Base-by-base conservation (phyloP, 2,888 invertebrate genomes). In the Nomada hirtipes region DNA sequence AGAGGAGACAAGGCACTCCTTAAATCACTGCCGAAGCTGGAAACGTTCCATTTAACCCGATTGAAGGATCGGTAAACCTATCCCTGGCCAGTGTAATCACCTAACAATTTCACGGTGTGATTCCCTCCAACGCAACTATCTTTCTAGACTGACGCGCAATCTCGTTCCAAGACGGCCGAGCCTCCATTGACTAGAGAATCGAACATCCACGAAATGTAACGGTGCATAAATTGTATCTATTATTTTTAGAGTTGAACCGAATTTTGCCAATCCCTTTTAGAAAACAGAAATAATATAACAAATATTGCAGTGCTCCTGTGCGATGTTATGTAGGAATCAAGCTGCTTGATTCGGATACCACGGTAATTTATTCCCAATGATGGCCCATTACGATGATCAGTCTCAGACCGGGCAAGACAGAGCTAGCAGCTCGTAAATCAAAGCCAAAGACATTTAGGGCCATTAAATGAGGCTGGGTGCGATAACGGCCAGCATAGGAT, bases 381-480 rank as follows among this genome's bases (percentile, higher is more conserved):
- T 23, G 64, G 57, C 15, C 29, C 53, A 50, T 52, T 59, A 44
- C 64, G 42, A 64, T 57, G 69, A 15, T 29, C 42, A 52, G 9
- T 20, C 15, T 23, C 57, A 26, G n/a, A 2, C 36, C 4, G 13
- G 29, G 2, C 42, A 65, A 67, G 52, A 29, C 52, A 55, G 23
- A 47, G 36, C 59, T 29, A 11, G 26, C 50, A 23, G 29, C 23
- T 69, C 76, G 80, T 85, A 83, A 83, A 86, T 80, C 67, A 57
- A 20, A 52, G 55, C 3, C 53, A 57, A 55, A 73, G 82, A 77
- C 77, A 63, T 80, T 84, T 86, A 85, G 77, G 55, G 50, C 18
- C 65, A 29, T 64, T 68, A 76, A 83, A 74, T 52, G 74, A 70
- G 65, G 64, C 68, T 55, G 73, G 67, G 23, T 68, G 63, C 60